A percentile compares a stretch with the other conserved stretches of the same genome.
phyloP scores from a whole-genome alignment of 2,113 vertebrate genomes.

The Syngnathus floridae region DNA sequence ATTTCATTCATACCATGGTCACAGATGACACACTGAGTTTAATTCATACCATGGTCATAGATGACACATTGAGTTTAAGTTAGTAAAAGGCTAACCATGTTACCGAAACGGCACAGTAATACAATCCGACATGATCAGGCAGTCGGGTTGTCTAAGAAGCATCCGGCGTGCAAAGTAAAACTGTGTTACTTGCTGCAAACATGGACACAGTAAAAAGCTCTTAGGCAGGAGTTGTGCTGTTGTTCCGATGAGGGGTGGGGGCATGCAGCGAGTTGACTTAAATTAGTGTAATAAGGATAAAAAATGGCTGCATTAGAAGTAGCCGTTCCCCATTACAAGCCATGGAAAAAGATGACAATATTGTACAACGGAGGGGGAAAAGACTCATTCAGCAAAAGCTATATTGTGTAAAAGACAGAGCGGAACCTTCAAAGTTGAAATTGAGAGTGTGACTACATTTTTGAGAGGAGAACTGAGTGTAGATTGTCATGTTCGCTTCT shows the following conservation, averaged over 20 bases:
- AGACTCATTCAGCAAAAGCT: neutral
- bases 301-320: conserved; percentile 18
- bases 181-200: conserved; percentile 31
- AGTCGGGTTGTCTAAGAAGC: conserved; percentile 22
- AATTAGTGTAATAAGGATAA: conserved; percentile 23
- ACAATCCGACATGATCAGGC: conserved; percentile 25
- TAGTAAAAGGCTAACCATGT: conserved; percentile 38
- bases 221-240: conserved; percentile 13
- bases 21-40: conserved; percentile 20
- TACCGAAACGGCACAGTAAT: conserved; percentile 37
- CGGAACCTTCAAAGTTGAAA: neutral
- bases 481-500: neutral
- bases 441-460: neutral
- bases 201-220: conserved; percentile 35
- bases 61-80: conserved; percentile 20
- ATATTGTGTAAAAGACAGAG: neutral
- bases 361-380: neutral
- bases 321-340: conserved; percentile 7
- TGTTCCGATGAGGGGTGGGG: neutral
- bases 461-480: neutral
- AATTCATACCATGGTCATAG: conserved; percentile 7
- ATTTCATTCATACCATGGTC: conserved; percentile 7
- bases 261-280: neutral
- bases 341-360: conserved; percentile 8
- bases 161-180: conserved; percentile 22